A percentile compares a stretch with the other conserved stretches of the same genome.
Conservation (phyloP, 2,113 vertebrate genomes). For the Hippoglossus stenolepis region DNA sequence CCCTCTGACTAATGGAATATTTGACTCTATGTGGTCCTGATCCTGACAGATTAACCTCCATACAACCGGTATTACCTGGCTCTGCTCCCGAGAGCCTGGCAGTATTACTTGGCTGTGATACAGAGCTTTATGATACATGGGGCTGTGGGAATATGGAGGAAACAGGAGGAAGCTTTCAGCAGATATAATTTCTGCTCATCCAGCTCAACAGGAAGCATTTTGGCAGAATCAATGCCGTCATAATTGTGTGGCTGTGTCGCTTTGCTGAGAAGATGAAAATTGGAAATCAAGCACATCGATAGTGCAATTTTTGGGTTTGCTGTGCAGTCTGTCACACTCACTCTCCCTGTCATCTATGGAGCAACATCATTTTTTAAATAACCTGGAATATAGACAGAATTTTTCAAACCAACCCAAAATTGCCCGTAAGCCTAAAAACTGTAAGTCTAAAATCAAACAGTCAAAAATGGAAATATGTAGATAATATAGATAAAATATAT, state of each 20-base stretch:
- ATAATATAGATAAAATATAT: too few species aligned
- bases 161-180: constrained; percentile 45
- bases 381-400: neutral
- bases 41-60: constrained; percentile 7
- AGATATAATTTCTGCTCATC: constrained; percentile 35
- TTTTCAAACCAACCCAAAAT: neutral
- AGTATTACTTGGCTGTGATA: constrained; percentile 13
- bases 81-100: constrained; percentile 1
- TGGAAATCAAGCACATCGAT: constrained; percentile 9
- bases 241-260: constrained; percentile 34
- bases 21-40: constrained; percentile 9
- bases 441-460: too few species aligned
- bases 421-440: too few species aligned
- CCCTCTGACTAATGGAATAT: constrained; percentile 14
- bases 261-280: constrained; percentile 15
- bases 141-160: neutral
- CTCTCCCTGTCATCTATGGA: too few species aligned
- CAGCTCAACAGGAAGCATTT: constrained; percentile 29
- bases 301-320: neutral
- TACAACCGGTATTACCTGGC: constrained; percentile 2
- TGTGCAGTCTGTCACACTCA: too few species aligned
- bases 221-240: constrained; percentile 26
- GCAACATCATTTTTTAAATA: too few species aligned
- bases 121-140: constrained; percentile 28
- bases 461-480: too few species aligned